Evolutionary conservation across 2,797 vertebrate species (phyloP).

Genomic region (Cyclopterus lumpus): DNA sequence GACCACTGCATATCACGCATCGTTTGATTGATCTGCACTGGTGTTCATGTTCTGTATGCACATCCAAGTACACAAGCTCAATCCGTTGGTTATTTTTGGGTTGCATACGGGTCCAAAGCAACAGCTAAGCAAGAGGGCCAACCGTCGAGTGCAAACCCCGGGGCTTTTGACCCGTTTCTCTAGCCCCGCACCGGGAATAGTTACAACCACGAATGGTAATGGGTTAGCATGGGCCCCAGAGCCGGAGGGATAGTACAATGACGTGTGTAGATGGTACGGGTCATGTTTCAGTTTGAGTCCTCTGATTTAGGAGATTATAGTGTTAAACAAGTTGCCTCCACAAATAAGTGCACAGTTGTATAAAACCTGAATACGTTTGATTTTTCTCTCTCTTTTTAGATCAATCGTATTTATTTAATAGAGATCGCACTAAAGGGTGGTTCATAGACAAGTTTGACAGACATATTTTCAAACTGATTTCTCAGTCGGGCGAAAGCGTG

Average conservation of each 20-base stretch:
- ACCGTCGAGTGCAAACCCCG: not conserved
- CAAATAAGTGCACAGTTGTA: conserved; percentile 17
- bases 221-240: not conserved
- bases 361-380: not conserved
- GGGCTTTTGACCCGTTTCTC: not conserved
- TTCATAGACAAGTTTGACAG: too few relatives aligned
- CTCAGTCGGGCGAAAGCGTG: not conserved
- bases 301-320: not conserved
- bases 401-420: not conserved
- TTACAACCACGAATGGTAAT: not conserved
- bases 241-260: not conserved
- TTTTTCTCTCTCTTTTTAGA: not conserved
- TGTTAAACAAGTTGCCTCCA: not conserved
- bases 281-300: not conserved
- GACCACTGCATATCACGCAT: not conserved
- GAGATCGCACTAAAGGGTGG: not conserved
- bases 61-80: too few relatives aligned
- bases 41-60: too few relatives aligned
- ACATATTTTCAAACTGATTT: not conserved
- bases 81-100: not conserved
- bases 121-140: not conserved
- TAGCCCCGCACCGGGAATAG: not conserved
- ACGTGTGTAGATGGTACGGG: not conserved
- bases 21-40: not conserved
- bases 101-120: not conserved